Conservation (phyloP, 2,797 vertebrate species). For the Menidia menidia region DNA sequence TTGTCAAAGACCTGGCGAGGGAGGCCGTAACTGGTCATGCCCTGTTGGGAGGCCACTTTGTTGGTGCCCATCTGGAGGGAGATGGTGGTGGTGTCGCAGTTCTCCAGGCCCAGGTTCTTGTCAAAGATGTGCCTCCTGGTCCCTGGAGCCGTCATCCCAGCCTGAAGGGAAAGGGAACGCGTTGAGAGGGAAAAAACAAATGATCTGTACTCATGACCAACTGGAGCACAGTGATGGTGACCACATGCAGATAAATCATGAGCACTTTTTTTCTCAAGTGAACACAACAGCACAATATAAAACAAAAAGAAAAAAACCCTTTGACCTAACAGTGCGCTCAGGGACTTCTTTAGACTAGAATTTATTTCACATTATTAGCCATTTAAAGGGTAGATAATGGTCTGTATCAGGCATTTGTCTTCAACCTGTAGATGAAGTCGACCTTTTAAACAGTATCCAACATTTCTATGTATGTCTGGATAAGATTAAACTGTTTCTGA, state of each 20-base stretch:
- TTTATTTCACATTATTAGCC: not conserved
- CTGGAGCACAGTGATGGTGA: no score
- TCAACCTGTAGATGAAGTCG: not conserved
- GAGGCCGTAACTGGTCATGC: constrained; percentile 94
- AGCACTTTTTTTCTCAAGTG: no score
- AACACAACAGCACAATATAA: no score
- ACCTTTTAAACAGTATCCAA: not conserved
- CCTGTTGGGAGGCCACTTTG: constrained; percentile 92
- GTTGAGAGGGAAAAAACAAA: no score
- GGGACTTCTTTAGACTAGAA: not conserved
- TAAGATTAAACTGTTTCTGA: no score
- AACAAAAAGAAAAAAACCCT: no score
- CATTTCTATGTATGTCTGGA: no score
- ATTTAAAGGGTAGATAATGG: not conserved
- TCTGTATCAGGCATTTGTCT: not conserved
- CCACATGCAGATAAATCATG: no score
- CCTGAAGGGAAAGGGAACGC: constrained; percentile 65
- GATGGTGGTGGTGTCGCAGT: constrained; percentile 89
- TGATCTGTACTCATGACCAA: no score
- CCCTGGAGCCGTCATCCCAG: constrained; percentile 95
- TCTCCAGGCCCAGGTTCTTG: constrained; percentile 91
- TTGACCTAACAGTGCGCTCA: not conserved
- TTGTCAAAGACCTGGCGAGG: constrained; percentile 93
- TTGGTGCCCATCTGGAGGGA: constrained; percentile 98
- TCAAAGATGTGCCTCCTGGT: constrained; percentile 96